Evolutionary conservation across 1,140 invertebrate species (phyloP).

Genomic region (Elysia chlorotica): DNA sequence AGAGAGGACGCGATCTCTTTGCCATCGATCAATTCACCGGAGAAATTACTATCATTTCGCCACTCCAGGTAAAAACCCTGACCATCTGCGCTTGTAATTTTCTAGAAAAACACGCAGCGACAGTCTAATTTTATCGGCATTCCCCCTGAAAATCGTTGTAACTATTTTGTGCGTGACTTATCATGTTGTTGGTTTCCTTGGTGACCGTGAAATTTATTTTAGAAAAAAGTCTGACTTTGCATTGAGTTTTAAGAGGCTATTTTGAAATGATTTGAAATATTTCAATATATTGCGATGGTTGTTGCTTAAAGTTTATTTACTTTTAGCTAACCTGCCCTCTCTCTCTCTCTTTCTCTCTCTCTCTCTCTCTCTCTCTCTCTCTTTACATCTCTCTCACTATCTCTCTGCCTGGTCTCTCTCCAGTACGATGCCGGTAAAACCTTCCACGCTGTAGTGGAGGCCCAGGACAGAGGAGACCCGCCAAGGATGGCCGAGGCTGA

Average conservation of each 20-base stretch:
- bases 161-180: neutral
- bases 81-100: too few species aligned
- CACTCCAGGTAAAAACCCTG: conserved; percentile 17
- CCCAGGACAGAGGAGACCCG: conserved; percentile 26
- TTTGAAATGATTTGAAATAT: neutral
- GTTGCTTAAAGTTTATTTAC: too few species aligned
- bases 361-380: neutral
- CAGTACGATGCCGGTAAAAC: conserved; percentile 31
- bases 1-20: conserved; percentile 20
- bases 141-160: neutral
- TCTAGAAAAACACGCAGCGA: too few species aligned
- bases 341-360: neutral
- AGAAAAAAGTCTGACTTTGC: too few species aligned
- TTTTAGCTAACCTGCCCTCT: neutral
- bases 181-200: neutral
- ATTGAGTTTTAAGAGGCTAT: too few species aligned
- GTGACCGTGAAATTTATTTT: neutral
- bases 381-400: neutral
- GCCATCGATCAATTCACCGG: conserved; percentile 23
- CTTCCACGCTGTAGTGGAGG: conserved; percentile 32
- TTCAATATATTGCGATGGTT: neutral
- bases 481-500: conserved; percentile 23
- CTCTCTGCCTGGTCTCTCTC: conserved; percentile 13
- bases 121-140: neutral
- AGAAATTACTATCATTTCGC: conserved; percentile 21